These are phyloP conservation scores for Gila robusta DNA, from an alignment of 2,797 vertebrate genomes.

Conservation along the genomic window DNA sequence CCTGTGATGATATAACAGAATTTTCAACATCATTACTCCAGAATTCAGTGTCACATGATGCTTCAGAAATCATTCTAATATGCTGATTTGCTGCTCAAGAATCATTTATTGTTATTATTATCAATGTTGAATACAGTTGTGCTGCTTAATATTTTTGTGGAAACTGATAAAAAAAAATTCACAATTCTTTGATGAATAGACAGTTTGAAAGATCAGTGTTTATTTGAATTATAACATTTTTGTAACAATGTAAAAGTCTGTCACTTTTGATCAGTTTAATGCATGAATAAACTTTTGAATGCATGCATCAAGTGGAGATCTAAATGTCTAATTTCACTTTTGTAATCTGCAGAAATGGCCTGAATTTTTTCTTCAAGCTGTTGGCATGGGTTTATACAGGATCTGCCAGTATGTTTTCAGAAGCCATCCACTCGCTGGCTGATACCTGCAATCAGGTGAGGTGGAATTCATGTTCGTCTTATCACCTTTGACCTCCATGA, in stretches of 20 bases:
- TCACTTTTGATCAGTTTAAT: background rate
- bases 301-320: background rate
- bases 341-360: conserved; percentile 87
- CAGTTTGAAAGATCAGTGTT: background rate
- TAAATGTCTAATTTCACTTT: conserved; percentile 2
- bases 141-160: background rate
- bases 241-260: background rate
- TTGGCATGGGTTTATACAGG: conserved; percentile 99
- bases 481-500: background rate
- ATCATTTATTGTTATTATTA: background rate
- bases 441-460: conserved; percentile 97
- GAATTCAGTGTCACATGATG: background rate
- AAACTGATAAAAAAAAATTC: background rate
- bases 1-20: too few species aligned
- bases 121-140: background rate
- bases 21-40: background rate
- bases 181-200: background rate
- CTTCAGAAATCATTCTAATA: background rate
- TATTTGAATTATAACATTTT: background rate
- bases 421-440: conserved; percentile 97
- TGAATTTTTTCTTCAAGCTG: conserved; percentile 99
- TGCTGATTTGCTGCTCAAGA: background rate
- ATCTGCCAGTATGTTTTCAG: conserved; percentile 99
- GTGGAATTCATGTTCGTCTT: background rate
- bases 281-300: background rate